Percentiles rank a stretch among this genome's conserved stretches.
phyloP scores from a whole-genome alignment of 2,888 invertebrate genomes.

The Ecliptopera silaceata region DNA sequence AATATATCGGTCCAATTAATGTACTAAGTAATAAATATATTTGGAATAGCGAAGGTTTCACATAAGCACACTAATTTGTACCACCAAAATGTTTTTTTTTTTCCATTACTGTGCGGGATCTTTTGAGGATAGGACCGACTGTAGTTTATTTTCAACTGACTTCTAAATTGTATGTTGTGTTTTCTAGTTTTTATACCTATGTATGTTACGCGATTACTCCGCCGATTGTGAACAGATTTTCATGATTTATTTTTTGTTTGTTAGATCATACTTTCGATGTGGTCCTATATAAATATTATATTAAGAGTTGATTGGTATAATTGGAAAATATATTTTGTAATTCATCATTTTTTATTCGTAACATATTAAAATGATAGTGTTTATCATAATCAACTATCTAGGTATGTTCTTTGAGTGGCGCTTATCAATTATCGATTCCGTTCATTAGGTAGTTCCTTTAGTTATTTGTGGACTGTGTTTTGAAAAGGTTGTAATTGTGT shows the following conservation, averaged over 20 bases:
- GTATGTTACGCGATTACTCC: too few relatives aligned
- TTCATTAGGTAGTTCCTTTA: slow-evolving; percentile 37
- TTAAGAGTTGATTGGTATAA: too few relatives aligned
- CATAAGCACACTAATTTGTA: slow-evolving; percentile 25
- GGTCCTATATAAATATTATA: too few relatives aligned
- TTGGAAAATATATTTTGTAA: slow-evolving; percentile 27
- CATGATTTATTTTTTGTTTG: too few relatives aligned
- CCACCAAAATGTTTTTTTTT: background rate
- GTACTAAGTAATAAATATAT: slow-evolving; percentile 15
- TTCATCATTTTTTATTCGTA: slow-evolving; percentile 48
- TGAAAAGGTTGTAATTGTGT: slow-evolving; percentile 29
- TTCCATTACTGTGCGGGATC: background rate
- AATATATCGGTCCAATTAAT: slow-evolving; percentile 11
- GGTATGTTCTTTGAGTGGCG: slow-evolving; percentile 55
- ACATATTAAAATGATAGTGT: slow-evolving; percentile 49
- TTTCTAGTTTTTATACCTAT: too few relatives aligned
- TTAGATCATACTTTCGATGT: too few relatives aligned
- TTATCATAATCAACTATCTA: slow-evolving; percentile 61
- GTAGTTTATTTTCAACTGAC: too few relatives aligned
- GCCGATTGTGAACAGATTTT: too few relatives aligned
- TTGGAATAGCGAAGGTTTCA: slow-evolving; percentile 26
- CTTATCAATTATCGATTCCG: slow-evolving; percentile 60
- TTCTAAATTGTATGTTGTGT: too few relatives aligned
- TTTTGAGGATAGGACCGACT: background rate
- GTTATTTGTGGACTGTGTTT: slow-evolving; percentile 40